phyloP scores from a whole-genome alignment of 2,797 vertebrate genomes.

The Peromyscus nudipes region DNA sequence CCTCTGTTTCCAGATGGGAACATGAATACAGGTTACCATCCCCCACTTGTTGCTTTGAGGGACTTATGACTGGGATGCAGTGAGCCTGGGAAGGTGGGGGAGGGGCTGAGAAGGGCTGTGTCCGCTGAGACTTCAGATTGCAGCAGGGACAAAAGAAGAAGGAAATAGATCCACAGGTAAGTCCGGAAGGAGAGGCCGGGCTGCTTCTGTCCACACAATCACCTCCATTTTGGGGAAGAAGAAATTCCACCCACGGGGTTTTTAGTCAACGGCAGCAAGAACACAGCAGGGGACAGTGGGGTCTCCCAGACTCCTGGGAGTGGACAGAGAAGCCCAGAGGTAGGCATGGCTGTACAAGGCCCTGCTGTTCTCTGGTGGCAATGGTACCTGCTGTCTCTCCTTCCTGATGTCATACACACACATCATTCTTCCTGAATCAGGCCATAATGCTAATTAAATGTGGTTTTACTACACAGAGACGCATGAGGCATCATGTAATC shows the following conservation, averaged over 20 bases:
- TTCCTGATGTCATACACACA: neutral
- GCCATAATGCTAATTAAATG: constrained; percentile 68
- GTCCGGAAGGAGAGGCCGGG: neutral
- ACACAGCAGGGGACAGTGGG: neutral
- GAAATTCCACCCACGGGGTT: neutral
- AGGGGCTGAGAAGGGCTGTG: neutral
- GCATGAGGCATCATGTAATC: constrained; percentile 65
- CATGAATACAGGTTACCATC: neutral
- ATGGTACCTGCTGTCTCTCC: neutral
- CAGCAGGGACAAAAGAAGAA: accelerated
- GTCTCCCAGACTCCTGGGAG: neutral
- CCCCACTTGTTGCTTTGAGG: neutral
- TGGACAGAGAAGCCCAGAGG: neutral
- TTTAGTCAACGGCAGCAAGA: neutral
- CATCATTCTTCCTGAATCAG: constrained; percentile 63
- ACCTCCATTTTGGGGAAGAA: neutral
- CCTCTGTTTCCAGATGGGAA: neutral
- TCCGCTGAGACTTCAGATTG: neutral
- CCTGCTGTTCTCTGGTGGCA: neutral
- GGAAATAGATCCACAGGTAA: neutral
- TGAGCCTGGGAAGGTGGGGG: neutral
- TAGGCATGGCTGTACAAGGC: neutral
- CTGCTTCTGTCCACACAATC: neutral
- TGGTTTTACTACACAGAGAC: constrained; percentile 77
- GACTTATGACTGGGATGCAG: neutral